Evolutionary conservation across 2,797 vertebrate species (phyloP), one percentile per base, ranked within the genome.

Genomic region (Nannoperca obscura): DNA sequence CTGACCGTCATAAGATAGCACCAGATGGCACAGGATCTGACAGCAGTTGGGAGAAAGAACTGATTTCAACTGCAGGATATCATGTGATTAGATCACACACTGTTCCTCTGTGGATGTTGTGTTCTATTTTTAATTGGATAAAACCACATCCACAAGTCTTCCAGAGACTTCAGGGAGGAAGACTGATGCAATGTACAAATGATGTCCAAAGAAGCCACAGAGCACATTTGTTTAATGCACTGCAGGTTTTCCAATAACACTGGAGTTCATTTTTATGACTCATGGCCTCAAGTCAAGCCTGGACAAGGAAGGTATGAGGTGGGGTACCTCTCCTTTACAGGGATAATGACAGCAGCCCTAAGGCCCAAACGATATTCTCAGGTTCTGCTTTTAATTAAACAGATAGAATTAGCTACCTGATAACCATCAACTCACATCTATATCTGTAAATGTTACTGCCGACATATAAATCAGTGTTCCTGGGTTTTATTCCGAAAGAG

Each of bases 241-340:
- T 27, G 42, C 81, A 88, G 74, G 53, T 83, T 83, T 68, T 84
- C 42, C 32, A 17, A 27, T 67, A 1, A 84, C 61, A 22, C 27
- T 47, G 34, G 46, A 53, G 3, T 55, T 59, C 6, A 34, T 71
- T 67, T 74, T 80, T 63, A 72, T 47, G 61, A 76, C 14, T 30
- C 12, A n/a, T 38, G 58, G 71, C 53, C 50, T 62, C 12, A 15
- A 73, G 78, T 88, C 89, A 90, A 90, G 85, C 47, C 85, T 65
- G 71, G 87, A 71, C 88, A 86, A 42, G 74, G 66, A 59, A 83
- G 82, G 88, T 82, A 86, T 80, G 90, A 86, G 76, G 46, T 53
- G 44, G 24, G 38, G 71, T n/a, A 77, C 76, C 49, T 62, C 24
- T 36, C 10, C 22, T 59, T 38, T 32, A 54, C 70, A 64, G 3